Conservation (phyloP, 2,113 vertebrate species). For the Calyptommatus sinebrachiatus region DNA sequence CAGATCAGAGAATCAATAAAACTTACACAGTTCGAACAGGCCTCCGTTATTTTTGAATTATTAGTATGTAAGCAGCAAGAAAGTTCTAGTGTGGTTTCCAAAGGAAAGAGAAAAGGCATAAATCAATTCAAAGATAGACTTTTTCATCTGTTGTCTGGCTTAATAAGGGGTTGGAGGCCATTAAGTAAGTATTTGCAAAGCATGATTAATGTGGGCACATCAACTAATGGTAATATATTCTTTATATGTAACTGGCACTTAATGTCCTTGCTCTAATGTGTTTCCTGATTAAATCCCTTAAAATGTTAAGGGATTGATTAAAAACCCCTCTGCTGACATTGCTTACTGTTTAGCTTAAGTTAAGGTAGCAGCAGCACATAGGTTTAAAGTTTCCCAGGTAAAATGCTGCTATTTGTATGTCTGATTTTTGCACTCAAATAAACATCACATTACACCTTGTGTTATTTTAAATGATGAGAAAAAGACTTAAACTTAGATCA, state of each 20-base stretch:
- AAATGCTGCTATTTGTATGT: too few relatives aligned
- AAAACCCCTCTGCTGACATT: constrained; percentile 19
- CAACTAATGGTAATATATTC: constrained; percentile 33
- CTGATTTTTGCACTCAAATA: too few relatives aligned
- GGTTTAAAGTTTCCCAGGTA: not conserved
- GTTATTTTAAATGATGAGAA: too few relatives aligned
- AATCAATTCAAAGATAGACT: not conserved
- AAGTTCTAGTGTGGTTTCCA: constrained; percentile 4
- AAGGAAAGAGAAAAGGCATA: not conserved
- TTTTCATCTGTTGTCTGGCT: constrained; percentile 13
- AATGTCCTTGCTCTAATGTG: constrained; percentile 49
- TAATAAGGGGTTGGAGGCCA: constrained; percentile 11
- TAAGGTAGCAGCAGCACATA: too few relatives aligned
- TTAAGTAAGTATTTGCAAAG: constrained; percentile 15
- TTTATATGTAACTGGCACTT: constrained; percentile 39
- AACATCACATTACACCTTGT: too few relatives aligned
- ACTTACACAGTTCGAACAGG: not conserved
- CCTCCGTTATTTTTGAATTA: not conserved
- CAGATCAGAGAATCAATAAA: not conserved
- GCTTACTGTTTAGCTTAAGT: constrained; percentile 14
- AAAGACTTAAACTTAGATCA: too few relatives aligned
- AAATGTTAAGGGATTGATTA: constrained; percentile 29
- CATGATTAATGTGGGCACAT: constrained; percentile 25
- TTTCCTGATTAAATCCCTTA: constrained; percentile 49
- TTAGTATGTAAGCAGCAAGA: not conserved